Percentiles rank a stretch among this genome's conserved stretches.
Conservation (phyloP, 2,797 vertebrate species). For the Luscinia luscinia region DNA sequence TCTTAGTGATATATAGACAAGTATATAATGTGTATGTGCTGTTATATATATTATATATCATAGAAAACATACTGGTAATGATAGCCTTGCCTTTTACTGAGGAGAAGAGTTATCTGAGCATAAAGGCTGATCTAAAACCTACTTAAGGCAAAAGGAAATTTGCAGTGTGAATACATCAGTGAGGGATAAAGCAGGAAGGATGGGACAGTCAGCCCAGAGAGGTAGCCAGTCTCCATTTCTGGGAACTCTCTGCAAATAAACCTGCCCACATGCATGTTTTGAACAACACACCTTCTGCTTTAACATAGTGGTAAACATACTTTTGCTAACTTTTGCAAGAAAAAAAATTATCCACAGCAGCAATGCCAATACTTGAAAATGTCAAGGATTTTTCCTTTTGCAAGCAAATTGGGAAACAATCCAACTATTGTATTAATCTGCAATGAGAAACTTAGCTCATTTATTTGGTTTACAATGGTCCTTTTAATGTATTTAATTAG, state of each 20-base stretch:
- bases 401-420: not conserved
- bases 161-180: not conserved
- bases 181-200: not conserved
- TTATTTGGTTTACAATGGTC: not conserved
- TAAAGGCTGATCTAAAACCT: conserved; percentile 25
- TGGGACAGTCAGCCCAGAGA: not conserved
- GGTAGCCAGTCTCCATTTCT: not conserved
- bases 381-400: not conserved
- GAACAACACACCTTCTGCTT: not conserved
- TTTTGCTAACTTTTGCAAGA: not conserved
- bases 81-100: not conserved
- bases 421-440: not conserved
- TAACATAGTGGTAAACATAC: not conserved
- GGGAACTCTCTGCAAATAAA: not conserved
- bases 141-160: not conserved
- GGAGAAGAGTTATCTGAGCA: not conserved
- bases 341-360: fast-evolving
- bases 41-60: not conserved
- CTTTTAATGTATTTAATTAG: not conserved
- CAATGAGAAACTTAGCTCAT: not conserved
- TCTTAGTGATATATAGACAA: not conserved
- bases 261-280: not conserved
- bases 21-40: not conserved
- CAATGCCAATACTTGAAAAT: not conserved
- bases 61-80: not conserved